Evolutionary conservation across 2,113 vertebrate genomes (phyloP), one percentile per base, ranked within the genome.

Genomic region (Willisornis vidua): DNA sequence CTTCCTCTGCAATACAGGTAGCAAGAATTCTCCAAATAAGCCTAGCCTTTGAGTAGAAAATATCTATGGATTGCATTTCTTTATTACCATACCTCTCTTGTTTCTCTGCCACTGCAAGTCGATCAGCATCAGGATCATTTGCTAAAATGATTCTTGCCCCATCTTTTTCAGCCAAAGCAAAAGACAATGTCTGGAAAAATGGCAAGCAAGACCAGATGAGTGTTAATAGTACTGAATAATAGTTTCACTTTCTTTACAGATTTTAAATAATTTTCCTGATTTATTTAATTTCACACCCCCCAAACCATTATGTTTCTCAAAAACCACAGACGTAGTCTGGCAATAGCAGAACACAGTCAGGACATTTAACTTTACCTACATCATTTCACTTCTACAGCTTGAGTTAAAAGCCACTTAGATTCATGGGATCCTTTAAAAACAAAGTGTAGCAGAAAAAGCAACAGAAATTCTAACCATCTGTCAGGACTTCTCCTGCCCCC

Each of bases 91-190:
- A 99, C 99, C 98, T 98, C 76, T 98, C 97, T 96, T 99, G 99
- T 83, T 98, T 99, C 96, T 99, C 99, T 77, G 99, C 99, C 65
- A 99, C 97, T 67, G 99, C 99, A 81, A 99, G 98, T 46, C 99
- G 98, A 96, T 99, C 99, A 52, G 99, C 99, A 87, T 99, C 99
- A 12, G 99, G 99, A 88, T 99, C 99, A 68, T 99, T 99, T 23
- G 99, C 99, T 95, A 99, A 94, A 95, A 99, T 96, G 41, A 99
- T 97, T 91, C 95, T 96, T 77, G 99, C 98, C n/a, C 98, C 98
- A 90, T 98, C 98, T 96, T 97, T 98, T 48, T 99, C 98, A 71
- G 99, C 99, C 96, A 99, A 97, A 33, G 98, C 98, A 97, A 99
- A 99, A 24, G 99, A 99, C 93, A 99, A 91, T 1, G 98, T 99